Percentiles rank a stretch among this genome's conserved stretches.
phyloP scores from a whole-genome alignment of 2,797 vertebrate species.

The Tapera naevia region DNA sequence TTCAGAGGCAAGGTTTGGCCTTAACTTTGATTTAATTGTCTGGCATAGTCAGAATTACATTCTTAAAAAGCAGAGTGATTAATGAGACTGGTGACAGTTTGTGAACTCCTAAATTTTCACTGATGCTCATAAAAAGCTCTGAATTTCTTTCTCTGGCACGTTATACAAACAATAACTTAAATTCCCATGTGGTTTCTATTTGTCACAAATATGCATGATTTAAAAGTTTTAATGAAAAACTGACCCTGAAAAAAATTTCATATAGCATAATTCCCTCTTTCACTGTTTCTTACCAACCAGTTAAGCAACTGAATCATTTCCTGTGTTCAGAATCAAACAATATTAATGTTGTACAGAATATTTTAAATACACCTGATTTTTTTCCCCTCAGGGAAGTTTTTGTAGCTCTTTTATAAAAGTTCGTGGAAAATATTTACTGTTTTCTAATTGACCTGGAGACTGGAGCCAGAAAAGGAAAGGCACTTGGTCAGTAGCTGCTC shows the following conservation, averaged over 20 bases:
- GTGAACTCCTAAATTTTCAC: not conserved
- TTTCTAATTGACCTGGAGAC: not conserved
- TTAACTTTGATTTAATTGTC: slow-evolving; percentile 40
- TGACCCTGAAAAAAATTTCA: not conserved
- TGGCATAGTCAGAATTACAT: not conserved
- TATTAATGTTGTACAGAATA: not conserved
- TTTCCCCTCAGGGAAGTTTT: not conserved
- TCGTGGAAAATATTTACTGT: not conserved
- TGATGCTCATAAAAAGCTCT: slow-evolving; percentile 42
- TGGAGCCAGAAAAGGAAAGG: not conserved
- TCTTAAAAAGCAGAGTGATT: slow-evolving; percentile 19
- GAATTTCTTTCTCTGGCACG: slow-evolving; percentile 18
- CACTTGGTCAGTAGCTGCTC: slow-evolving; percentile 33
- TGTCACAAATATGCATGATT: not conserved
- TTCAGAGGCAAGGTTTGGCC: slow-evolving; percentile 3
- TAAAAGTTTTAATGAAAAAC: slow-evolving; percentile 14
- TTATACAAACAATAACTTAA: slow-evolving; percentile 33
- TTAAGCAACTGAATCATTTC: not conserved
- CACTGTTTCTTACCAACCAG: not conserved
- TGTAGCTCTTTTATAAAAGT: not conserved
- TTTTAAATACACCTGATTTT: not conserved
- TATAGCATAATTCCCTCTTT: not conserved
- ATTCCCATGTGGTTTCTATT: slow-evolving; percentile 23
- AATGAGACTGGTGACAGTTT: slow-evolving; percentile 31
- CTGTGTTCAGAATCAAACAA: not conserved